Evolutionary conservation across 2,113 vertebrate species (phyloP), one percentile per base, ranked within the genome.

Genomic region (Chauna torquata): DNA sequence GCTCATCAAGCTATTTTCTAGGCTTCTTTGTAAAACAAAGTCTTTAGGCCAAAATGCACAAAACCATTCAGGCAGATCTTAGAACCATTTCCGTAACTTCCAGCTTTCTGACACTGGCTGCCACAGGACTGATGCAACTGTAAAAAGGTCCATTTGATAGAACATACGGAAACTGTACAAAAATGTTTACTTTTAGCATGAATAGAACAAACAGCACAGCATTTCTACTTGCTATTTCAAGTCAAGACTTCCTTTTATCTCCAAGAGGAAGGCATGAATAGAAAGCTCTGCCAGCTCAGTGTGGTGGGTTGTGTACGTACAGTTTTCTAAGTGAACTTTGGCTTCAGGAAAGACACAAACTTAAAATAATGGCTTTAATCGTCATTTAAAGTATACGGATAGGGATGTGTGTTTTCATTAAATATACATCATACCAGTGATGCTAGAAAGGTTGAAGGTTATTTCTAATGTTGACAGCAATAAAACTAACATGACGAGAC

Each of bases 281-380:
- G 45, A 69, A 55, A 93, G 84, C 88, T 91, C 59, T 19, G 83
- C 93, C 82, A 78, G 47, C 70, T 66, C 66, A 2, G 79, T 1
- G 55, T 15, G 59, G 74, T 17, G 83, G 74, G 88, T 78, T 5
- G 17, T 52, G 90, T 76, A 86, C 82, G 6, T 64, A 93, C 17
- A 62, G 76, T 88, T 93, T 91, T 93, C 96, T 86, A 86, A 97
- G 97, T 23, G 12, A 97, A 95, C 97, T 98, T 98, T 98, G 97
- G 98, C 97, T 98, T 98, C 96, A 97, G 97, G 96, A 98, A 98
- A 90, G 97, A 98, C 97, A 97, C 95, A 96, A 96, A 98, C 96
- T 97, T 95, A 98, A 98, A 98, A 98, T 75, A 98, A 98, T 98
- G 98, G 98, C 98, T 98, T 98, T 97, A 98, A 97, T 98, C 28